Evolutionary conservation across 1,140 invertebrate genomes (phyloP), one percentile per base, ranked within the genome.

Genomic region (Drosophila quadrilineata): DNA sequence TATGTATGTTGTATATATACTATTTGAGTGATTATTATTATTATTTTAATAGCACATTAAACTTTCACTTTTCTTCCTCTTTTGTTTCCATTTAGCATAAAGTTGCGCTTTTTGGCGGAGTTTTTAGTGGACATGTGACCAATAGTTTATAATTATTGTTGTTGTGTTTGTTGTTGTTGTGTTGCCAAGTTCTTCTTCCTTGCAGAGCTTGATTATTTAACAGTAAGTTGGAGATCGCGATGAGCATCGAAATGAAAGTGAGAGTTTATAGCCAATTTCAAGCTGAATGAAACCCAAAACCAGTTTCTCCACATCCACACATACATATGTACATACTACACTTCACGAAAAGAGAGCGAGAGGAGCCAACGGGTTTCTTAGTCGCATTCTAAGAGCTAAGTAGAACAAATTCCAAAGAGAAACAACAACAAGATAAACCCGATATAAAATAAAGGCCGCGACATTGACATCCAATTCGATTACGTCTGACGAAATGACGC

Each of bases 31-130:
- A n/a, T n/a, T n/a, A 28, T 46, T 54, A 48, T 53, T 67, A 62
- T 67, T 62, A 62, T 67, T 62, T 68, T 68, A 75, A 79, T 79
- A 60, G 53, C 63, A 75, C 71, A 77, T 85, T 85, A 77, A 88
- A 80, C 87, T 88, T 88, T 88, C 87, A 88, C 87, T 88, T 86
- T 72, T 88, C 33, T n/a, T n/a, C n/a, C n/a, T n/a, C n/a, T n/a
- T n/a, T 36, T 57, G 36, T 54, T 49, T 54, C 31, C 46, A 69
- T 76, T 84, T 85, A 85, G 79, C 68, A 82, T 64, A 41, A 82
- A 72, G 57, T 35, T 46, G 73, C 48, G 19, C 38, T 45, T 69
- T 58, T 58, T 43, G 46, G 31, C 24, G 2, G 38, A 14, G 10
- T 14, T 76, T 49, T 71, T 38, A 46, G 52, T 53, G 33, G 6